Base-by-base conservation (phyloP, 2,888 invertebrate species). In the Allygus modestus region DNA sequence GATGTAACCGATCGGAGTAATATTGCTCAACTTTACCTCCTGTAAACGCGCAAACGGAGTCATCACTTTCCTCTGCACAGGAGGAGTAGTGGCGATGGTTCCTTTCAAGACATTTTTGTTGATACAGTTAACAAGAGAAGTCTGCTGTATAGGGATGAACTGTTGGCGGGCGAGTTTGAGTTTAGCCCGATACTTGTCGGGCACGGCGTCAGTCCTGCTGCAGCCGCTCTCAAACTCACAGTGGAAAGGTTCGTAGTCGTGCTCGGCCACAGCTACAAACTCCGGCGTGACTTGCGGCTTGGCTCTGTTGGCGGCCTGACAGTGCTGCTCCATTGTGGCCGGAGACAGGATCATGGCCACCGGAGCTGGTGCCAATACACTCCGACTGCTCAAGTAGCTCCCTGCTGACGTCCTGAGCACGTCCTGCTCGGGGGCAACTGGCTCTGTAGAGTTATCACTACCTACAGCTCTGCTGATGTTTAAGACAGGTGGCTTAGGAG, bases 181-280 rank as follows among this genome's bases (percentile, higher is more conserved):
- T 28, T 65, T 28, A 7, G 15, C 9, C 15, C 12, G 43, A 28
- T 41, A 77, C 26, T 46, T 51, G 5, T 46, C 23, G 1, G 26
- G 26, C 0, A 77, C 51, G 2, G 77, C 51, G 31, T 77, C 77
- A 12, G 77, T 77, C 17, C 77, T 17, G 31, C 77, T 77, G 15
- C 77, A 77, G 17, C 77, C 77, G 46, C 46, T 77, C 4, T 28
- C 9, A 11, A 43, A 28, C 51, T 28, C 46, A 51, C 28, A 28
- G 20, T 0, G 12, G 26, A 77, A 12, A 2, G 77, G 51, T 26
- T 77, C 51, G 31, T 77, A 77, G 9, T 37, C 71, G 23, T 46
- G 26, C 9, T 77, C 77, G n/a, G 0, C 77, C 2, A 77, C 77
- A 2, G 26, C 46, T 4, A 77, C 77, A 77, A 77, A 77, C 31